These are phyloP conservation scores for Adineta ricciae DNA, from an alignment of 2,888 invertebrate genomes.

Conservation along the genomic window DNA sequence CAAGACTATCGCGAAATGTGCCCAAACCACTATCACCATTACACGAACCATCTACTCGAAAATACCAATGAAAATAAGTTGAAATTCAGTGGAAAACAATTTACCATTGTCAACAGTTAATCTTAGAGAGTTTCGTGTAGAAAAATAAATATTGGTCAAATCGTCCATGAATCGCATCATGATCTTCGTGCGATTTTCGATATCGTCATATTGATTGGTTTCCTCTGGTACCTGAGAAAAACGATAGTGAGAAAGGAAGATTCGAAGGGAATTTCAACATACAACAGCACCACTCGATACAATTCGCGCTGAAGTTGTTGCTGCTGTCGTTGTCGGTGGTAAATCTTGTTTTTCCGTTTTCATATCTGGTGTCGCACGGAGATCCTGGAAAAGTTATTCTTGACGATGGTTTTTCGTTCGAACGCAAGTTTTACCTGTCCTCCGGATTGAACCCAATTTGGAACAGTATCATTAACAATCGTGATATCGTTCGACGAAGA, in stretches of 20 bases:
- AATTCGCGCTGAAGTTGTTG: not conserved
- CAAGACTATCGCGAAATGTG: slow-evolving; percentile 70
- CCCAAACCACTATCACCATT: slow-evolving; percentile 43
- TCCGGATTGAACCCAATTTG: not conserved
- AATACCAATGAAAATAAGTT: not conserved
- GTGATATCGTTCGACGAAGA: not conserved
- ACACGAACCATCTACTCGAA: slow-evolving; percentile 8
- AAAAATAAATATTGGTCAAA: slow-evolving; percentile 22
- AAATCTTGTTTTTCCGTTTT: not conserved
- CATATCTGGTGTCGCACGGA: slow-evolving; percentile 15
- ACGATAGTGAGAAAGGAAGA: not conserved
- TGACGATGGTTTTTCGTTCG: too few species aligned
- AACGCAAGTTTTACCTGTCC: too few species aligned
- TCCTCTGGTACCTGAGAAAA: not conserved
- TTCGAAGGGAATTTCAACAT: not conserved
- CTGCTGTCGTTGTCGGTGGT: not conserved
- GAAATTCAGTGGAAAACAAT: too few species aligned
- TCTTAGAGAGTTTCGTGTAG: not conserved
- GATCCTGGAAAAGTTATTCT: not conserved
- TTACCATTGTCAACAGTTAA: not conserved
- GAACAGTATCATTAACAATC: slow-evolving; percentile 6
- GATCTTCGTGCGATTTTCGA: slow-evolving; percentile 16
- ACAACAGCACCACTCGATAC: slow-evolving; percentile 5
- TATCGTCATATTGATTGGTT: not conserved
- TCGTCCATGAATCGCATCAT: slow-evolving; percentile 19